A percentile compares a stretch with the other conserved stretches of the same genome.
phyloP scores from a whole-genome alignment of 2,888 invertebrate species.

The Cheilosia vernalis region DNA sequence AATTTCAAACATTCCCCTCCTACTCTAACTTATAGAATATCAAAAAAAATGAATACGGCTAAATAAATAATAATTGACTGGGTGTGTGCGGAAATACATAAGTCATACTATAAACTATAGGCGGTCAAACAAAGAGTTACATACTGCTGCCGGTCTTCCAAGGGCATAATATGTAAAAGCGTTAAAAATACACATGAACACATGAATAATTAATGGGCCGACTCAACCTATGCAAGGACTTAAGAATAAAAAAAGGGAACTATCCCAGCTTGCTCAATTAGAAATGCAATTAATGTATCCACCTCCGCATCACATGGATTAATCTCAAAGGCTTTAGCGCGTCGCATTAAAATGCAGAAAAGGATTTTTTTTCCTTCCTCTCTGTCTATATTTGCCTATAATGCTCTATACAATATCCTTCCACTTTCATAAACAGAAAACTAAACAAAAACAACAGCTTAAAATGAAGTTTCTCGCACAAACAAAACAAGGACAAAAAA shows the following conservation, averaged over 20 bases:
- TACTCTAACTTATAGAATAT: too few species aligned
- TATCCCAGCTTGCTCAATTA: constrained; percentile 25
- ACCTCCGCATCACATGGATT: constrained; percentile 21
- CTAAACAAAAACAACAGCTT: constrained; percentile 25
- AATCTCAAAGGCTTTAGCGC: constrained; percentile 48
- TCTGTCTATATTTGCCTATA: neutral
- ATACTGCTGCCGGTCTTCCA: neutral
- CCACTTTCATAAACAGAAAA: constrained; percentile 52
- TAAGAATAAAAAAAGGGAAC: neutral
- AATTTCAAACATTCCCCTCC: too few species aligned
- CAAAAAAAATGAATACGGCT: too few species aligned
- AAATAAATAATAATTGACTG: too few species aligned
- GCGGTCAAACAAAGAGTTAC: too few species aligned
- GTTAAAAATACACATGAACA: constrained; percentile 7
- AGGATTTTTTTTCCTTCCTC: constrained; percentile 10
- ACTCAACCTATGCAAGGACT: neutral
- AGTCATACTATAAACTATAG: too few species aligned
- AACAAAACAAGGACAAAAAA: constrained; percentile 27
- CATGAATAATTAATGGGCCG: constrained; percentile 32
- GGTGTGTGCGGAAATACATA: too few species aligned
- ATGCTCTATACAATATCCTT: constrained; percentile 25
- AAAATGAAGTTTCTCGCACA: constrained; percentile 37
- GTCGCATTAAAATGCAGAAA: constrained; percentile 57
- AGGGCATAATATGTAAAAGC: constrained; percentile 12
- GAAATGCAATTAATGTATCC: constrained; percentile 55